These are phyloP conservation scores for Urocyon cinereoargenteus DNA, from an alignment of 2,797 vertebrate genomes.

Conservation along the genomic window DNA sequence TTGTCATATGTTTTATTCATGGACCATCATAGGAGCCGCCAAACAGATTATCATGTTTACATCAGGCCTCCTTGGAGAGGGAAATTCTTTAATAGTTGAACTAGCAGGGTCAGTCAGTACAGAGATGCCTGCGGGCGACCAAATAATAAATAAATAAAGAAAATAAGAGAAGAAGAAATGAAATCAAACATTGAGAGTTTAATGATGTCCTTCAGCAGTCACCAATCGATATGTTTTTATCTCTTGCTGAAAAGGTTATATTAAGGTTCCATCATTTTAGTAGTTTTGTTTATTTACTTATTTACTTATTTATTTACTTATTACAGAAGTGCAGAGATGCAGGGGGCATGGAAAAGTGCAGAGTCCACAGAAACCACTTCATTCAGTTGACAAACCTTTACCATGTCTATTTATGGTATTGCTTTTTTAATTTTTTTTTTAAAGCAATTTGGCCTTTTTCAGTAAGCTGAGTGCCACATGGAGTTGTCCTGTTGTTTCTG, in stretches of 20 bases:
- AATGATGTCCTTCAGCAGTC: conserved; percentile 87
- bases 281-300: conserved; percentile 61
- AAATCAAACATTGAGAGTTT: conserved; percentile 84
- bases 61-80: conserved; percentile 93
- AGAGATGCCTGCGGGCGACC: conserved; percentile 85
- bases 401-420: conserved; percentile 72
- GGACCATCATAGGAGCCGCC: conserved; percentile 90
- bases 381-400: conserved; percentile 78
- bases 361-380: conserved; percentile 77
- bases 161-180: conserved; percentile 82
- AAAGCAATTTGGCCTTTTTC: conserved; percentile 74
- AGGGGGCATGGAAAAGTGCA: conserved; percentile 55
- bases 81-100: conserved; percentile 94
- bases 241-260: conserved; percentile 87
- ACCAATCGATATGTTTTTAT: conserved; percentile 90
- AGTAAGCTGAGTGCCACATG: conserved; percentile 75
- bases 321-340: conserved; percentile 80
- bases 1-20: conserved; percentile 95
- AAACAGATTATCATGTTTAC: conserved; percentile 96
- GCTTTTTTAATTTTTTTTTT: background rate
- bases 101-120: conserved; percentile 87
- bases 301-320: conserved; percentile 52
- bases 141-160: conserved; percentile 84
- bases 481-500: conserved; percentile 74
- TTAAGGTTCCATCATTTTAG: conserved; percentile 86